These are phyloP conservation scores for Odontamblyopus lacepedii DNA, from an alignment of 2,797 vertebrate species.

Conservation along the genomic window DNA sequence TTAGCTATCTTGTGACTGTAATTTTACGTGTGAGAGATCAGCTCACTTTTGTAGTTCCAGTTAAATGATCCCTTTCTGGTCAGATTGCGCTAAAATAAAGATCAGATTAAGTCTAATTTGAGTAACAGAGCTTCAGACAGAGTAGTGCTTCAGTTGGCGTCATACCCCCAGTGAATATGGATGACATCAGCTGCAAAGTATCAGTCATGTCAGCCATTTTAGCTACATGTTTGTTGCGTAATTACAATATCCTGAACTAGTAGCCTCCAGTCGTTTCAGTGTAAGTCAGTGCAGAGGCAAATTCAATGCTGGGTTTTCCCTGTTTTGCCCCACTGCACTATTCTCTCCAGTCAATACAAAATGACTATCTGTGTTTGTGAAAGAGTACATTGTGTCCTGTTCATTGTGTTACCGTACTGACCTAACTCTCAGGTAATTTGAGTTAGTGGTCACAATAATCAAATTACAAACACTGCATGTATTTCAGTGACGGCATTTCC, in stretches of 20 bases:
- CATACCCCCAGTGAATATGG: too few relatives aligned
- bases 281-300: neutral
- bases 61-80: too few relatives aligned
- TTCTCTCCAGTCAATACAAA: slow-evolving; percentile 9
- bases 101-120: too few relatives aligned
- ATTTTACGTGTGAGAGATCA: too few relatives aligned
- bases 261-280: too few relatives aligned
- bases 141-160: too few relatives aligned
- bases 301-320: neutral
- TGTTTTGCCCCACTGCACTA: neutral
- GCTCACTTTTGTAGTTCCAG: too few relatives aligned
- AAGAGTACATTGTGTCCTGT: slow-evolving; percentile 31
- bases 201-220: neutral
- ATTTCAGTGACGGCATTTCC: neutral
- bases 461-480: neutral
- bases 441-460: slow-evolving; percentile 1
- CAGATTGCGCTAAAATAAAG: too few relatives aligned
- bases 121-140: too few relatives aligned
- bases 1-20: too few relatives aligned
- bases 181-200: too few relatives aligned
- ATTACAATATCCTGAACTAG: too few relatives aligned
- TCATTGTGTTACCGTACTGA: slow-evolving; percentile 20
- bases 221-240: neutral
- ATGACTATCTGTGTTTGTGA: slow-evolving; percentile 20
- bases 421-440: slow-evolving; percentile 16